phyloP scores from a whole-genome alignment of 2,797 vertebrate genomes.

The Gambelia wislizenii region DNA sequence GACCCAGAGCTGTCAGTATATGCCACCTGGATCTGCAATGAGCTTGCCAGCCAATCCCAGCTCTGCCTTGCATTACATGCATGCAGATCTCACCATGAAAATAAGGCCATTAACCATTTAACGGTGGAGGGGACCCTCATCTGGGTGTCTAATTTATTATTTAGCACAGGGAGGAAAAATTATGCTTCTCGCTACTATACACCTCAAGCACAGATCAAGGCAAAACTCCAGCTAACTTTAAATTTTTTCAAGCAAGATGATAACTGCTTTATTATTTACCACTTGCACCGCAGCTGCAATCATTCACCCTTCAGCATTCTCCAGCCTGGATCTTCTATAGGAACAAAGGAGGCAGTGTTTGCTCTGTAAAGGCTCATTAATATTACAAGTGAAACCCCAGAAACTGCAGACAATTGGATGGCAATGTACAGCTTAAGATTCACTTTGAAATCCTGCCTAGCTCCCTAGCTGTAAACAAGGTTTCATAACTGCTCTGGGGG shows the following conservation, averaged over 20 bases:
- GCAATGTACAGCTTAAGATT: constrained; percentile 11
- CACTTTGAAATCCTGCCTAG: background rate
- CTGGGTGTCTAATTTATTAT: background rate
- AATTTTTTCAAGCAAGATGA: background rate
- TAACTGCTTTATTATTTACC: background rate
- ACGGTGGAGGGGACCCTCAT: background rate
- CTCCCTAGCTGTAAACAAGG: background rate
- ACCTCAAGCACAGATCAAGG: background rate
- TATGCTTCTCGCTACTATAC: background rate
- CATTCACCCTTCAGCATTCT: background rate
- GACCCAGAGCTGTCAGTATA: constrained; percentile 61
- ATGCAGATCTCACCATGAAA: constrained; percentile 14
- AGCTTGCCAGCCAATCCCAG: constrained; percentile 56
- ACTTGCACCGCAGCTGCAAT: background rate
- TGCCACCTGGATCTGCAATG: constrained; percentile 68
- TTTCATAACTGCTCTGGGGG: background rate
- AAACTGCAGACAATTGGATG: constrained; percentile 9
- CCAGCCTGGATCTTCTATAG: constrained; percentile 1
- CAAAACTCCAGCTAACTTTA: background rate
- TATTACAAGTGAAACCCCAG: constrained; percentile 20
- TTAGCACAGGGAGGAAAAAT: background rate
- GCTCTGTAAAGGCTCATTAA: constrained; percentile 42
- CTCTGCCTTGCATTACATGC: constrained; percentile 24
- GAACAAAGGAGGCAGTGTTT: constrained; percentile 62
- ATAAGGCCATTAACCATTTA: constrained; percentile 2